Evolutionary conservation across 2,797 vertebrate species (phyloP).

Genomic region (Discoglossus pictus): DNA sequence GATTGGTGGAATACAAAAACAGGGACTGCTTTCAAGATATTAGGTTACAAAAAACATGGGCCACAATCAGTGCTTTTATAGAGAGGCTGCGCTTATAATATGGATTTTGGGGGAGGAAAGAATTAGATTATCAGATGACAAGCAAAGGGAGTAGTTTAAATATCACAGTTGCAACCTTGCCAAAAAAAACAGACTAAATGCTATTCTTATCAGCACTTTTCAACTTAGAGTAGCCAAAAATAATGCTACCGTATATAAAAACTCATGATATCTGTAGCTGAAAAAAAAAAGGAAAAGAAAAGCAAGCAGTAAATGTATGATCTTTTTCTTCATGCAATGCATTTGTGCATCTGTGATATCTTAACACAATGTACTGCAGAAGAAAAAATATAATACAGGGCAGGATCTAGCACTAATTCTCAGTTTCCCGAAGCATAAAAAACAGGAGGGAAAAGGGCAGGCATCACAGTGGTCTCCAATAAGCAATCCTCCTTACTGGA

Average conservation of each 20-base stretch:
- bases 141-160: too few species aligned
- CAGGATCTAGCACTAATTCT: too few species aligned
- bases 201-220: too few species aligned
- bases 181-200: too few species aligned
- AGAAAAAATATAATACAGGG: too few species aligned
- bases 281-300: not conserved
- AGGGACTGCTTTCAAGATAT: conserved; percentile 39
- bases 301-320: not conserved
- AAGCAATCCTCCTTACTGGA: conserved; percentile 11
- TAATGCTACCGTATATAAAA: too few species aligned
- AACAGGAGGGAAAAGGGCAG: not conserved
- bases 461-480: not conserved
- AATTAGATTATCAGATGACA: too few species aligned
- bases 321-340: too few species aligned
- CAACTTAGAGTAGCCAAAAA: too few species aligned
- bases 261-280: not conserved
- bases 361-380: conserved; percentile 1
- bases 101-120: not conserved
- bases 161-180: too few species aligned
- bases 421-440: not conserved
- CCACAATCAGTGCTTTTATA: not conserved
- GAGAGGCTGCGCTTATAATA: not conserved
- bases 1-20: conserved; percentile 27
- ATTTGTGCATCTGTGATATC: too few species aligned
- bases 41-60: conserved; percentile 37